Evolutionary conservation across 1,140 invertebrate species (phyloP), one percentile per base, ranked within the genome.

Genomic region (Glomeris maerens): DNA sequence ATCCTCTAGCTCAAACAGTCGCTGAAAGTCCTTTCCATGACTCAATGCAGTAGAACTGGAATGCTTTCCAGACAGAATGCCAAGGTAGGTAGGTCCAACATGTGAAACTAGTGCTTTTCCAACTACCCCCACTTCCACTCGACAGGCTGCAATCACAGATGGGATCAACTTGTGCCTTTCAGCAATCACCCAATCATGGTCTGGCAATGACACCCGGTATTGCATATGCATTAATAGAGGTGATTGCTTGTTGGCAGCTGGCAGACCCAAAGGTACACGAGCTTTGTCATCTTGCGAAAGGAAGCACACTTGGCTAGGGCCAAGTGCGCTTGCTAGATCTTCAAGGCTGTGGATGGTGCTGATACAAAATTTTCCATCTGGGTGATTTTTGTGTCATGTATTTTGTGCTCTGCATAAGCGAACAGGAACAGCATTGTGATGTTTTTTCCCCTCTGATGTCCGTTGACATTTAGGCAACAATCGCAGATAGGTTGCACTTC

Each of bases 181-280:
- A 31, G 60, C 67, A 54, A 68, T 56, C 13, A 67, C 62, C 54
- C 59, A 72, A 54, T 72, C 68, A 59, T 70, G 66, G 58, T 70
- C 65, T 27, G 68, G 64, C 22, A 70, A 56, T 28, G 25, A 49
- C 3, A 70, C 55, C 47, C 55, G 41, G 52, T 69, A 70, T 44
- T 70, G 63, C 36, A 70, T 39, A 57, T 66, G 58, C 64, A 68
- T 68, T 53, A 70, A 40, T 2, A 63, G 49, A 10, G 58, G 59
- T n/a, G 60, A 52, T 56, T 70, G 65, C 49, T 61, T 65, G 21
- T 66, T 67, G 28, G 62, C 67, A 39, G 64, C 68, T 45, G 66
- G 61, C 20, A 66, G 47, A 38, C 67, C 67, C 25, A 71, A 55
- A 23, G 68, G 65, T 0, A 71, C 63, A 13, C 65, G 53, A 21